These are phyloP conservation scores for Cryptoprocta ferox DNA, from an alignment of 2,797 vertebrate species.

Conservation along the genomic window DNA sequence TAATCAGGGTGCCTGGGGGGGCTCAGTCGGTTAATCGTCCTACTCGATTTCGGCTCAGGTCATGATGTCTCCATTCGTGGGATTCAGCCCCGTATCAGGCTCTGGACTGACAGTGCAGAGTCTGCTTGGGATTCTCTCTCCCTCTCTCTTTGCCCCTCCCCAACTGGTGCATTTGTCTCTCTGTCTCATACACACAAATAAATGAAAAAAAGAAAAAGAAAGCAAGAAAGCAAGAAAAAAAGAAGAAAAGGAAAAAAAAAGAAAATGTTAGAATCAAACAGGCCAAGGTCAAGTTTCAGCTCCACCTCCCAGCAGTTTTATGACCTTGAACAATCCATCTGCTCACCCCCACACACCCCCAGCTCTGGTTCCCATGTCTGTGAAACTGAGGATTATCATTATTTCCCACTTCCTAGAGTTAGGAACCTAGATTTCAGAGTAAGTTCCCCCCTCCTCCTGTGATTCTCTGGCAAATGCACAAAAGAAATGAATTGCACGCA, in stretches of 20 bases:
- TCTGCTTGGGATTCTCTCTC: no score
- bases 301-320: background rate
- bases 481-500: background rate
- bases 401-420: background rate
- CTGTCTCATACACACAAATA: background rate
- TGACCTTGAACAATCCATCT: background rate
- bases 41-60: no score
- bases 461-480: background rate
- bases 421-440: background rate
- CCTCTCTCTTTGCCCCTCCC: no score
- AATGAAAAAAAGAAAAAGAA: no score
- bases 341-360: rapidly evolving
- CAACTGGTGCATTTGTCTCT: no score
- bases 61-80: no score
- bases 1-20: no score
- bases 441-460: rapidly evolving
- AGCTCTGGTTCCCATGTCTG: background rate
- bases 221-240: no score
- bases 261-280: background rate
- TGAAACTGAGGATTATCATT: background rate
- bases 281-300: background rate
- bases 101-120: no score
- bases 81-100: no score
- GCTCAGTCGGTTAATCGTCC: no score
- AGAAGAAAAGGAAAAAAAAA: no score